Base-by-base conservation (phyloP, 2,797 vertebrate genomes). In the Coreius guichenoti region DNA sequence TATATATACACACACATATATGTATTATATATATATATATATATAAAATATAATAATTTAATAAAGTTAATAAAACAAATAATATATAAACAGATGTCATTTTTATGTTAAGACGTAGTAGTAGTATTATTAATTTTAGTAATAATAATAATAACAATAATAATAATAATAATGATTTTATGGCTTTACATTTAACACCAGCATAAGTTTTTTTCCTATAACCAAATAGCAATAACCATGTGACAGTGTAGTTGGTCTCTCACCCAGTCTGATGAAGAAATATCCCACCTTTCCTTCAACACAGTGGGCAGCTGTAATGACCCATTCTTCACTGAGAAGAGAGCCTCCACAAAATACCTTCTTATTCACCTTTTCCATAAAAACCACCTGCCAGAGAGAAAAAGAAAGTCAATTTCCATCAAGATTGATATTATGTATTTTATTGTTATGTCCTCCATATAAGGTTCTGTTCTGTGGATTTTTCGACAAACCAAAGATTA, bases 231-330 rank as follows among this genome's bases (percentile, higher is more conserved):
- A 79, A 6, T 78, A 61, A 21, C 39, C n/a, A n/a, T 49, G 31
- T 77, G 49, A 14, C 23, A 29, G 7, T 51, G 11, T 2, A n/a
- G 39, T n/a, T 16, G 19, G 33, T 65, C 17, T 83, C 92, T 76
- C 89, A 96, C 95, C 95, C 4, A 89, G 76, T 94, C 95, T 90
- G 70, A 95, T 19, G 31, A 95, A 92, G 89, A 92, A 93, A 14
- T 0, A 0, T 3, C 2, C 4, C 1, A 2, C 2, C 0, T 68
- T 33, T 9, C 0, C 5, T 0, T 91, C 1, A 0, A 17, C 16
- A 88, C 98, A 99, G 83, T 99, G 98, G 0, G 98, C 98, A 0
- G 98, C 98, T 0, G 97, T 98, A 90, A 99, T 92, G 8, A 99
- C 88, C 98, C 98, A 99, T 17, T 91, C 87, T 45, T 97, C 93